Percentiles rank a stretch among this genome's conserved stretches.
These are phyloP conservation scores for Poeciliopsis gracilis DNA, from an alignment of 2,797 vertebrate species.

Conservation along the genomic window DNA sequence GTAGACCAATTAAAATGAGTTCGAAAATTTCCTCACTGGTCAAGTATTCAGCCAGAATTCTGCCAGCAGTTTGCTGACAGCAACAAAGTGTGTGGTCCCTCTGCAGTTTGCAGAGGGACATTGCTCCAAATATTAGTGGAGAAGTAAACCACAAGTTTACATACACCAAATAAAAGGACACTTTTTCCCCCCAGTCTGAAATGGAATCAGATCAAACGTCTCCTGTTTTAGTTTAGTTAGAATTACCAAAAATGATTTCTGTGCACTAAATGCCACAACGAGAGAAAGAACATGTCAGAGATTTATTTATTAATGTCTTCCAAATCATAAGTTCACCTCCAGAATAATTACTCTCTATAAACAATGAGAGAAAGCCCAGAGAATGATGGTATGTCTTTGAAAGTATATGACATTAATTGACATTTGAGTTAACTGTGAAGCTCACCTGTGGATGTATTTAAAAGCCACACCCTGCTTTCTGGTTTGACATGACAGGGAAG, in stretches of 20 bases:
- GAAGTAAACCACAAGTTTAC: background rate
- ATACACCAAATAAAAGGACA: background rate
- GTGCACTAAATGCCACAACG: background rate
- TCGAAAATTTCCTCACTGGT: background rate
- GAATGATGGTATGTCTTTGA: no score
- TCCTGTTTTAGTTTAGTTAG: background rate
- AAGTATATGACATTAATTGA: background rate
- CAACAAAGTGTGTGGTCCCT: background rate
- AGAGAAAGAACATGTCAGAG: background rate
- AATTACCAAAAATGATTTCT: background rate
- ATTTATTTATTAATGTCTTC: background rate
- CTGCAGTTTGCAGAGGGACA: background rate
- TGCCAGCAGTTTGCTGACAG: background rate
- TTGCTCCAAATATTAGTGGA: background rate
- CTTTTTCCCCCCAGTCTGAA: background rate
- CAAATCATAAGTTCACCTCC: background rate
- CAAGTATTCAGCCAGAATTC: background rate
- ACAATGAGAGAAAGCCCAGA: background rate
- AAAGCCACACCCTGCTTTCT: background rate
- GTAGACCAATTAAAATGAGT: background rate
- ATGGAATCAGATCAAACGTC: background rate
- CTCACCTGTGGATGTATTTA: no score
- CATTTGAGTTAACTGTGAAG: no score
- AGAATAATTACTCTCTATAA: background rate
- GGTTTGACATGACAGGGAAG: background rate